Base-by-base conservation (phyloP, 2,113 vertebrate species). In the Aplodontia rufa region DNA sequence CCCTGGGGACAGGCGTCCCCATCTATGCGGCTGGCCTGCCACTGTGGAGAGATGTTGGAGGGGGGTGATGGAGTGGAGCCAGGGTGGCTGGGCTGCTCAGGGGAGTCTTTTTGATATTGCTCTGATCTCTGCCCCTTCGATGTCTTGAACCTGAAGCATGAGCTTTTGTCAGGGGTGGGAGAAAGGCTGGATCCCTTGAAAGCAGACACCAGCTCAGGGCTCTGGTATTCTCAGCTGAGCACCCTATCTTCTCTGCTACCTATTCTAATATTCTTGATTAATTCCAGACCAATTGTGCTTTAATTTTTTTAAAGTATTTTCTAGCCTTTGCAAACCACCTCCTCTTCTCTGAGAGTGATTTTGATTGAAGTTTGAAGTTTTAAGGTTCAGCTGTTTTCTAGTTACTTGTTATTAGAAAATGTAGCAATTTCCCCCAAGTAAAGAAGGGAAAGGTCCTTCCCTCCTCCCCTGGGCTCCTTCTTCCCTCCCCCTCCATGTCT, bases 341-440 rank as follows among this genome's bases (percentile, higher is more conserved):
- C 64, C 92, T 93, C 88, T 72, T 91, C 76, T 82, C 14, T 16
- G 47, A 93, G 85, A 94, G 60, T 94, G 96, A 93, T 91, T 97
- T 97, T 97, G 97, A 97, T 96, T 96, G 95, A 97, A 93, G 75
- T 94, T 53, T 95, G 62, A 93, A 83, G 96, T 97, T 97, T 94
- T 82, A 96, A 94, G 95, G 96, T 93, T 97, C 97, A 97, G 83
- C 95, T 97, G 95, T 97, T 98, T 97, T 93, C 91, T 94, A 62
- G 81, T 97, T 93, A 86, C 79, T 97, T 80, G 81, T 86, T 97
- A 97, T 97, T 97, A 90, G 94, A 96, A 96, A 96, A 94, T 94
- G 83, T 80, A 94, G 92, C 91, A 28, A 90, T 93, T 93, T 91
- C 71, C 91, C 93, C 78, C 64, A 8, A 74, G 53, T 32, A 86